These are phyloP conservation scores for Lamellibrachia satsuma DNA, from an alignment of 2,888 invertebrate genomes.

Conservation along the genomic window DNA sequence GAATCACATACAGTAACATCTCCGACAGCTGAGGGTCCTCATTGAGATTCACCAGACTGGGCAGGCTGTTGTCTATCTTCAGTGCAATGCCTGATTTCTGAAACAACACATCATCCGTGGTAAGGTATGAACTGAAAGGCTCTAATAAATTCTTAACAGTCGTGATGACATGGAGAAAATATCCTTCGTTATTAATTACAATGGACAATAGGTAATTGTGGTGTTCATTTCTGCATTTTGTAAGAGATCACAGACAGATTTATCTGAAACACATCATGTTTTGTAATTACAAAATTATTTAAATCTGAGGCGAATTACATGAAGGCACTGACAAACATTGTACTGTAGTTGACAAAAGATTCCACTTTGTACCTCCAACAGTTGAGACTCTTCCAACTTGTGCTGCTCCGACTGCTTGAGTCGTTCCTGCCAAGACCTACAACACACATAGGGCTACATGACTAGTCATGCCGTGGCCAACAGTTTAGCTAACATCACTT, in stretches of 20 bases:
- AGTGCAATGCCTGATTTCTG: conserved; percentile 70
- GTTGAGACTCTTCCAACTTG: conserved; percentile 68
- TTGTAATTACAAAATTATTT: not conserved
- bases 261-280: not conserved
- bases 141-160: not conserved
- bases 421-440: conserved; percentile 69
- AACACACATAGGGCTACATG: not conserved
- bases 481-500: no score
- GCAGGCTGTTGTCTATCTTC: conserved; percentile 64
- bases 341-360: not conserved
- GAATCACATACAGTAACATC: conserved; percentile 69
- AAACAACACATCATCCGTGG: not conserved
- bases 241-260: not conserved
- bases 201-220: not conserved
- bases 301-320: not conserved
- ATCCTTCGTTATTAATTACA: not conserved
- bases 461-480: no score
- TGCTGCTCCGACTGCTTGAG: conserved; percentile 68
- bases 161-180: not conserved
- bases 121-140: not conserved
- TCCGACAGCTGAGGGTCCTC: conserved; percentile 75
- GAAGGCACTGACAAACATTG: not conserved
- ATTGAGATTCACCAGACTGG: conserved; percentile 73
- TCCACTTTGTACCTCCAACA: conserved; percentile 68
- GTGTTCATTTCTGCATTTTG: not conserved